These are phyloP conservation scores for Heliothis subflexa DNA, from an alignment of 1,140 invertebrate species.

Conservation along the genomic window DNA sequence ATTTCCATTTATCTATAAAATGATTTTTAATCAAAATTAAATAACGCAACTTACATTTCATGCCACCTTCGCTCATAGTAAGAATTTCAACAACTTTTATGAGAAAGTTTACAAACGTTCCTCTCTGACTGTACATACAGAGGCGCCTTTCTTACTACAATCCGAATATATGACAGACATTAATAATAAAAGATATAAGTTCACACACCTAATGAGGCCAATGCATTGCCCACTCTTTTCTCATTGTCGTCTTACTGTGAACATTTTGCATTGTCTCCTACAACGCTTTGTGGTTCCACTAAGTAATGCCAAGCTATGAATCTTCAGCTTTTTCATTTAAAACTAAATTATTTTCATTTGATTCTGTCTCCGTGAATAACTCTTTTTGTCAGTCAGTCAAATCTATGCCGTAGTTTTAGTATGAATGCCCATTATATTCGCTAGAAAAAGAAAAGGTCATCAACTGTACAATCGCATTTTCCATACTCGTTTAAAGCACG, in stretches of 20 bases:
- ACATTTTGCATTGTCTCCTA: slow-evolving; percentile 8
- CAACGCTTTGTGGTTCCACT: neutral
- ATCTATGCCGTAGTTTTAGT: no score
- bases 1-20: no score
- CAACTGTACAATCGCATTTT: no score
- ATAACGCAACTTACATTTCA: no score
- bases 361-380: neutral
- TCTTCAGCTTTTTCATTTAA: slow-evolving; percentile 1
- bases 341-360: slow-evolving; percentile 22
- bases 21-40: no score
- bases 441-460: no score
- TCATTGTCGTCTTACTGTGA: neutral
- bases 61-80: no score
- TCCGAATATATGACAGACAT: neutral
- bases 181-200: neutral
- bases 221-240: neutral
- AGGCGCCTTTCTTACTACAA: neutral
- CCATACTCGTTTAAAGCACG: no score
- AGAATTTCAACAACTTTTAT: no score
- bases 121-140: no score
- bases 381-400: neutral
- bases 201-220: slow-evolving; percentile 7
- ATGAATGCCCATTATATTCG: no score
- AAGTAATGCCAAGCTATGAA: slow-evolving; percentile 9
- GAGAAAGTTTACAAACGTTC: no score